Base-by-base conservation (phyloP, 1,140 invertebrate genomes). In the Platyscapa corneri region DNA sequence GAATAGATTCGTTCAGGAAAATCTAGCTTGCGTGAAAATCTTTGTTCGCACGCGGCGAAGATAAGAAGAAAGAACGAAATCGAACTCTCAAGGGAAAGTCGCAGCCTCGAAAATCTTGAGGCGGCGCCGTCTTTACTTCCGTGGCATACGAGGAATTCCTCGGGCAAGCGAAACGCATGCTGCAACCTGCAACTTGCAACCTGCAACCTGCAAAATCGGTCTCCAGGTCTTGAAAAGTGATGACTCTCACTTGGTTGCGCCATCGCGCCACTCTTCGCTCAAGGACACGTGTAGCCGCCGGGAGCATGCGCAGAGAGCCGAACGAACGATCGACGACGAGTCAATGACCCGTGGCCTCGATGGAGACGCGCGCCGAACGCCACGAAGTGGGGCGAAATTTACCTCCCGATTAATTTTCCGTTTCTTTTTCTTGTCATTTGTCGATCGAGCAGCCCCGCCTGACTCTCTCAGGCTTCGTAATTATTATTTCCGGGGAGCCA, bases 321-420 rank as follows among this genome's bases (percentile, higher is more conserved):
- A n/a, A 42, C 70, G 70, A 23, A 23, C 27, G 37, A n/a, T 37
- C 20, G 27, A 27, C 20, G 27, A 27, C 20, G 37, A 42, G 70
- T 74, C 70, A 42, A 74, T 74, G 70, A 74, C 20, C 70, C 70
- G 7, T 42, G 30, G 70, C 37, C 37, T 74, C 32, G 70, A 27
- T 74, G 39, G 70, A 74, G 23, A 42, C 70, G 70, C 27, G 37
- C 8, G 37, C 3, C 37, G 37, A 74, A 0, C 12, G 0, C 32
- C 32, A 70, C 32, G 18, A 20, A 23, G 5, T 70, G 8, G 67
- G 30, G 30, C 67, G 32, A 70, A 60, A 27, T 60, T 60, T 27
- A 60, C 56, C 56, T 60, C 23, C 56, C 20, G 56, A 60, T 60
- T 60, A 27, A 60, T 60, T 27, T 60, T 60, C 27, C 20, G 2